phyloP scores from a whole-genome alignment of 2,113 vertebrate genomes.

The Phasianus colchicus region DNA sequence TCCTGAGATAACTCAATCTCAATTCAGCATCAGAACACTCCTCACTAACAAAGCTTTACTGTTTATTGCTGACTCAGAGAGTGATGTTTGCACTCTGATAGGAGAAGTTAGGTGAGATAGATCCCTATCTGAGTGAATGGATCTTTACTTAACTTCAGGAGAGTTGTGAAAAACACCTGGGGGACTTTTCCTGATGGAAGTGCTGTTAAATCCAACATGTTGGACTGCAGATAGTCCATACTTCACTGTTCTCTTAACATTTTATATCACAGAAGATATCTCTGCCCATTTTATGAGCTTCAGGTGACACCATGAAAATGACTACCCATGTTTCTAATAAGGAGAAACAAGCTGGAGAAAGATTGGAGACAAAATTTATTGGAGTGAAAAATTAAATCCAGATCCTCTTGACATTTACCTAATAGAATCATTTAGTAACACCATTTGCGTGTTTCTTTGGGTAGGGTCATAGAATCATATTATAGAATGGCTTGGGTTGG shows the following conservation, averaged over 20 bases:
- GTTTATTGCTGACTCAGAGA: neutral
- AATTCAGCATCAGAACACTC: neutral
- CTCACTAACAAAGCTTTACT: neutral
- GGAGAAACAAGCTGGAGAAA: neutral
- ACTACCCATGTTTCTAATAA: neutral
- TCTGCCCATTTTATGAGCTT: neutral
- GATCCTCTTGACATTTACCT: neutral
- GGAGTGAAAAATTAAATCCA: neutral
- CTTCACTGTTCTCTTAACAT: neutral
- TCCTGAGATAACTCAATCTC: neutral
- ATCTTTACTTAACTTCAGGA: conserved; percentile 23
- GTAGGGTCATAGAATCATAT: neutral
- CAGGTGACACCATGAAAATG: neutral
- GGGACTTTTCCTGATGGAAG: neutral
- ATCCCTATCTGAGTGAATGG: neutral
- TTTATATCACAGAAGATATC: neutral
- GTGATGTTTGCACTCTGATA: neutral
- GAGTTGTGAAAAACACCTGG: neutral
- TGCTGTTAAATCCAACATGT: neutral
- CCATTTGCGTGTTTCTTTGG: neutral
- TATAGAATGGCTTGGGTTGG: too few species aligned
- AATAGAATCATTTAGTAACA: neutral
- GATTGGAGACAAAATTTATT: neutral
- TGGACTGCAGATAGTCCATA: neutral
- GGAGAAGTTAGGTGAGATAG: conserved; percentile 40